These are phyloP conservation scores for Pseudochirops cupreus DNA, from an alignment of 2,797 vertebrate genomes.

Conservation along the genomic window DNA sequence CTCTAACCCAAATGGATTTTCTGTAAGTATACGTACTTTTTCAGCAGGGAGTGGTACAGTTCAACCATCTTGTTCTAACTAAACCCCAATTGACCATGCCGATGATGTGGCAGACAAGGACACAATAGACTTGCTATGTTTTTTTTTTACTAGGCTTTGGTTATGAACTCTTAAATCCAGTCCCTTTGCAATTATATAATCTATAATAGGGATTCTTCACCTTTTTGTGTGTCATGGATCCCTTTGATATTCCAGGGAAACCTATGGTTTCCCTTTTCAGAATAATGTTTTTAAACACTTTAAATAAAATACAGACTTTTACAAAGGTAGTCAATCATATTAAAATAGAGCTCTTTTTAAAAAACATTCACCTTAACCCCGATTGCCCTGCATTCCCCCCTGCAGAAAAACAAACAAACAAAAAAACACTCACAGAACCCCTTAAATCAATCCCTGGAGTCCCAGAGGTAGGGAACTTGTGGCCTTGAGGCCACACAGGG, in stretches of 20 bases:
- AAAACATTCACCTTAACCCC: not conserved
- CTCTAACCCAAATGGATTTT: not conserved
- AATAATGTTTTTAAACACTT: not conserved
- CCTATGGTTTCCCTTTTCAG: not conserved
- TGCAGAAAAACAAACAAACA: no score
- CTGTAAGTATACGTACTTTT: not conserved
- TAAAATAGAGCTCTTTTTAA: not conserved
- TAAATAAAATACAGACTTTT: not conserved
- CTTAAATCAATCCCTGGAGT: not conserved
- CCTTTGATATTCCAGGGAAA: not conserved
- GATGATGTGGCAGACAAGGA: not conserved
- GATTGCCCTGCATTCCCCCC: no score
- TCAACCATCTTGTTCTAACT: not conserved
- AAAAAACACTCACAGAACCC: not conserved
- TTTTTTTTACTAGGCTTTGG: not conserved
- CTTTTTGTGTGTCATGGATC: not conserved
- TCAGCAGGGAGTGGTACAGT: not conserved
- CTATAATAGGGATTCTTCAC: not conserved
- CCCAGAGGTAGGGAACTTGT: no score
- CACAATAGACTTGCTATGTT: not conserved
- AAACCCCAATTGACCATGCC: not conserved
- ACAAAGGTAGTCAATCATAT: not conserved
- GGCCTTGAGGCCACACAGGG: no score
- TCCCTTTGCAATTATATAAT: not conserved
- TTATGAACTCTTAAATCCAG: not conserved